A percentile compares a stretch with the other conserved stretches of the same genome.
phyloP scores from a whole-genome alignment of 2,888 invertebrate species.

The Diarsia rubi region DNA sequence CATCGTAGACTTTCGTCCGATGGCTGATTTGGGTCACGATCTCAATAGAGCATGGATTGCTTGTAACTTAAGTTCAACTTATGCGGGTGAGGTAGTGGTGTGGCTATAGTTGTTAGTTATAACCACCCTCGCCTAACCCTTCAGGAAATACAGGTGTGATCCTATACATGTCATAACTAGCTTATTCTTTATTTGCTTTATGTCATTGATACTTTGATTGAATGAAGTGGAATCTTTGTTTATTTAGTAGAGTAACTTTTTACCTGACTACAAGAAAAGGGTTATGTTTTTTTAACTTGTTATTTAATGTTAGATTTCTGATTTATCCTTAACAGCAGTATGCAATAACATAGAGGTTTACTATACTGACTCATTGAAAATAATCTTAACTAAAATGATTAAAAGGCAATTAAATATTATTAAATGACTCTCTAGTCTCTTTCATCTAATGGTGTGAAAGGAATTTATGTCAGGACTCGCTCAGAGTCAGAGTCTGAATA shows the following conservation, averaged over 20 bases:
- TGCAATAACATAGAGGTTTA: neutral
- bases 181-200: neutral
- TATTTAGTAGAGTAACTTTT: neutral
- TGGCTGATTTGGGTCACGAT: no score
- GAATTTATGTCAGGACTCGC: neutral
- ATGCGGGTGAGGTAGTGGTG: neutral
- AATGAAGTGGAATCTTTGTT: neutral
- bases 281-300: neutral
- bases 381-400: slow-evolving; percentile 9
- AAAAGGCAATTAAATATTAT: neutral
- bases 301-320: neutral
- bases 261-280: no score
- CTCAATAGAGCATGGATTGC: no score
- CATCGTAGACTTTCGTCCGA: no score
- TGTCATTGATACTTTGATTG: neutral
- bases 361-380: neutral
- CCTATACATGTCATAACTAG: neutral
- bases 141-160: neutral
- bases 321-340: slow-evolving; percentile 1
- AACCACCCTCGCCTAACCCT: neutral
- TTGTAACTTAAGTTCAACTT: neutral
- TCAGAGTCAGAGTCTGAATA: neutral
- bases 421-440: neutral
- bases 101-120: neutral
- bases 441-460: neutral